Base-by-base conservation (phyloP, 1,140 invertebrate species). In the Brachionus paranguensis region DNA sequence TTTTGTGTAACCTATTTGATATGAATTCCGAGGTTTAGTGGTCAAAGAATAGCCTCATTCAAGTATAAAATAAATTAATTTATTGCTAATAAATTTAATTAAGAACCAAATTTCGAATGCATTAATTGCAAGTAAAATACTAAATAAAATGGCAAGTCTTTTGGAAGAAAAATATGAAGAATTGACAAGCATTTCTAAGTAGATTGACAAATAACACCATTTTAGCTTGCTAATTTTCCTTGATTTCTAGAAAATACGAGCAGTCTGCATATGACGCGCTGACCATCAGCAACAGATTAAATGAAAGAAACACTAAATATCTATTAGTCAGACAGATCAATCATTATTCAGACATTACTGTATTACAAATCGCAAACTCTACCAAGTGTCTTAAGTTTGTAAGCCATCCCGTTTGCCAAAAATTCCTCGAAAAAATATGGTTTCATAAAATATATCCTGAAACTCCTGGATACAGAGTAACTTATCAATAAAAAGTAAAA, bases 351-450 rank as follows among this genome's bases (percentile, higher is more conserved):
- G 7, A 27, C 24, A 81, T 64, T 6, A 81, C 78, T 29, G 20
- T 24, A 27, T 37, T 81, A 0, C 78, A 81, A 37, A 81, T 81
- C 20, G 78, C 78, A 20, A 81, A 64, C 27, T 68, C 53, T 3
- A 20, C 24, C 0, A 41, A 68, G 12, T 45, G 53, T 27, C 17
- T 64, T 10, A 81, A 64, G 17, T 81, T 81, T 20, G 20, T 81
- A n/a, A 81, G 78, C 33, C 78, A 81, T 47, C 78, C 50, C 1
- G 53, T 41, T 60, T 81, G 78, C 64, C 78, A 81, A 81, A 81
- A 81, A 14, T 68, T 81, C 64, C 20, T 81, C 7, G 37, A 45
- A 60, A 81, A 60, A 27, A 81, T 81, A 27, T 81, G 78, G 78
- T 81, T 65, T 81, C 78, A 81, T n/a, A 64, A 81, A 81, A 81